Conservation (phyloP, 2,113 vertebrate species). For the Podocnemis expansa region DNA sequence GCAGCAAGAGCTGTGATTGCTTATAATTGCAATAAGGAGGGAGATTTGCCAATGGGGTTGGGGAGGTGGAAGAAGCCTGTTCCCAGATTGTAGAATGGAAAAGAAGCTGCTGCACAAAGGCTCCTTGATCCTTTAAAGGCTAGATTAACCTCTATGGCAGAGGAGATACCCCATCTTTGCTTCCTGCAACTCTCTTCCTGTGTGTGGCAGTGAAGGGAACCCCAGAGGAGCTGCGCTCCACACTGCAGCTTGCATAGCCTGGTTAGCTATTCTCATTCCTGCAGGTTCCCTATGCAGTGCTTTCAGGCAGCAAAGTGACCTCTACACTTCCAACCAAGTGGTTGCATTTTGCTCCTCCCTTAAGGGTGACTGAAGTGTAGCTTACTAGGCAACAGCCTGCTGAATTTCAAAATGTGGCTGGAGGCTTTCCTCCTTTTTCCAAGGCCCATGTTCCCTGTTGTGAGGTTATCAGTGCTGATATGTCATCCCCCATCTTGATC, state of each 20-base stretch:
- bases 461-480: background rate
- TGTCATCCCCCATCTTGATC: background rate
- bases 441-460: too few relatives aligned
- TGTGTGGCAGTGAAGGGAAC: accelerated
- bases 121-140: background rate
- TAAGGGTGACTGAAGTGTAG: background rate
- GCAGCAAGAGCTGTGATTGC: background rate
- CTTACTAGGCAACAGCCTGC: background rate
- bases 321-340: background rate
- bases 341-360: background rate
- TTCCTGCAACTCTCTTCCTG: background rate
- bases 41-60: accelerated
- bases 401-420: background rate
- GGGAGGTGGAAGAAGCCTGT: background rate
- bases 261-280: background rate
- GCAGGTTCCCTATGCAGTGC: background rate
- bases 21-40: background rate
- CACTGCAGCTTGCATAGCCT: background rate
- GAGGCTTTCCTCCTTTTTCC: background rate
- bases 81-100: background rate
- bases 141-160: background rate
- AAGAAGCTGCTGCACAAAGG: background rate
- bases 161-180: background rate
- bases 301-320: accelerated
- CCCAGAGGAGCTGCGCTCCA: background rate